Percentiles rank a stretch among this genome's conserved stretches.
phyloP scores from a whole-genome alignment of 2,797 vertebrate species.

The Crenichthys baileyi region DNA sequence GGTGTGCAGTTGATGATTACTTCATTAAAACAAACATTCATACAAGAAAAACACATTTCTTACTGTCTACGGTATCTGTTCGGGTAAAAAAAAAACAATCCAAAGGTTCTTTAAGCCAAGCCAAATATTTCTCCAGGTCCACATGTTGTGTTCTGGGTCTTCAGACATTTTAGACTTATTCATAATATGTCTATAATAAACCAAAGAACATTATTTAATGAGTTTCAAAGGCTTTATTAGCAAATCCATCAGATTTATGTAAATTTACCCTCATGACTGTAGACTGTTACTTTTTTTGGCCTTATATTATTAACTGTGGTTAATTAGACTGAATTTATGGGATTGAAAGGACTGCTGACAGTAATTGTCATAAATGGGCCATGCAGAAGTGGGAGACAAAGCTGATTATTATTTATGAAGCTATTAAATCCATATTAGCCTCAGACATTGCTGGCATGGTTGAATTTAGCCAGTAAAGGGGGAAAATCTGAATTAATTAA shows the following conservation, averaged over 20 bases:
- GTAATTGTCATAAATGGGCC: conserved; percentile 45
- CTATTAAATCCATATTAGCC: conserved; percentile 33
- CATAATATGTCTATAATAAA: background rate
- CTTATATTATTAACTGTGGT: conserved; percentile 13
- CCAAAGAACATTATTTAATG: background rate
- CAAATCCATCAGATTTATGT: background rate
- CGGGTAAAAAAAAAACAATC: background rate
- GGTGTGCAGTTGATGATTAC: background rate
- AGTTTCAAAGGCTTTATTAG: background rate
- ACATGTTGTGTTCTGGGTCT: background rate
- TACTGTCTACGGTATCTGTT: background rate
- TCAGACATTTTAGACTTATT: background rate
- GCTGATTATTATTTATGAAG: conserved; percentile 49
- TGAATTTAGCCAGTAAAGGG: background rate
- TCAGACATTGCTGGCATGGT: background rate
- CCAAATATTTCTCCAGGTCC: background rate
- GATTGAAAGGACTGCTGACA: conserved; percentile 20
- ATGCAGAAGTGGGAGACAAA: conserved; percentile 33
- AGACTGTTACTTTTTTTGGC: conserved; percentile 2
- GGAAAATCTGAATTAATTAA: background rate
- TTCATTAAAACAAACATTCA: background rate
- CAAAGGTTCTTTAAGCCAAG: background rate
- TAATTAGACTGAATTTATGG: conserved; percentile 19
- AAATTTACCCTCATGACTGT: background rate
- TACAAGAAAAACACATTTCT: background rate